A percentile compares a stretch with the other conserved stretches of the same genome.
Evolutionary conservation across 2,888 invertebrate genomes (phyloP).

Genomic region (Marronus borbonicus): DNA sequence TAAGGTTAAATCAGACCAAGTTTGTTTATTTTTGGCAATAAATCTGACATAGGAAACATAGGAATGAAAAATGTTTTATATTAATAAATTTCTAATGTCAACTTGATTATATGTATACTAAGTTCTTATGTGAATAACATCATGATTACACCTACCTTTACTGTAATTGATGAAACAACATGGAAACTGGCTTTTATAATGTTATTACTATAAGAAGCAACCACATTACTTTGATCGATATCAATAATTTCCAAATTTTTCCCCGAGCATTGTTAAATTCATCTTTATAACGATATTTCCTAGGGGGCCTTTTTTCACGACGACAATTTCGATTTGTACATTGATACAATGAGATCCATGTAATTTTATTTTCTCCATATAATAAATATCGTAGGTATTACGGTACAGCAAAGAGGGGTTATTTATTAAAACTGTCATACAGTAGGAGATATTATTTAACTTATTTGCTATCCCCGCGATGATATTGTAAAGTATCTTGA

Average conservation of each 20-base stretch:
- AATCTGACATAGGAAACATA: no score
- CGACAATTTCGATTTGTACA: slow-evolving; percentile 7
- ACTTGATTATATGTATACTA: no score
- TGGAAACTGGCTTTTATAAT: slow-evolving; percentile 54
- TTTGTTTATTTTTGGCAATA: no score
- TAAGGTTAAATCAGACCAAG: no score
- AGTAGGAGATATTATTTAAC: slow-evolving; percentile 9
- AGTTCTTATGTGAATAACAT: background rate
- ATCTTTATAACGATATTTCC: background rate
- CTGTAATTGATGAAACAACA: slow-evolving; percentile 54
- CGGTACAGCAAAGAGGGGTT: background rate
- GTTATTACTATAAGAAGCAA: slow-evolving; percentile 58
- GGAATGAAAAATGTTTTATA: no score
- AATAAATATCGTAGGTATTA: slow-evolving; percentile 7
- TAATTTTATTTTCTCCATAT: slow-evolving; percentile 14
- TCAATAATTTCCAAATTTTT: slow-evolving; percentile 55
- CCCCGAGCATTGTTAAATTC: slow-evolving; percentile 7
- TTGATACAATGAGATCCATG: background rate
- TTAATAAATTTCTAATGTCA: no score
- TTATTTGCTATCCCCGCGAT: slow-evolving; percentile 5
- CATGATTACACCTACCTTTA: slow-evolving; percentile 52
- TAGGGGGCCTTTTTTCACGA: background rate
- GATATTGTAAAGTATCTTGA: slow-evolving; percentile 14
- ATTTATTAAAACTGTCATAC: slow-evolving; percentile 24
- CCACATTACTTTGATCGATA: slow-evolving; percentile 59